Evolutionary conservation across 2,797 vertebrate species (phyloP).

Genomic region (Acrossocheilus wenchowensis): DNA sequence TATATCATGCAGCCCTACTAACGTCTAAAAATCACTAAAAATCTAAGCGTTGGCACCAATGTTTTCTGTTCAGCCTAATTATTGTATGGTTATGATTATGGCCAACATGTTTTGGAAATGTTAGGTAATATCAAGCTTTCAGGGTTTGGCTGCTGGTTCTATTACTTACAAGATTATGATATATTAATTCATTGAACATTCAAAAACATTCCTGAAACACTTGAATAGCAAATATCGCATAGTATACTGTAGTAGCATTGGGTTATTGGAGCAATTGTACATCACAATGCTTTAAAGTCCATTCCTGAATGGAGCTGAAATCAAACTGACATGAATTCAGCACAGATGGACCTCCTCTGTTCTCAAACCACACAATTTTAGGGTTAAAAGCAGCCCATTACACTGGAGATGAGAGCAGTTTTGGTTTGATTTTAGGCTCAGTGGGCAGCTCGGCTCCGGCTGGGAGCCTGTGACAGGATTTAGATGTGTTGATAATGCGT

Average conservation of each 20-base stretch:
- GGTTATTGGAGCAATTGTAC: neutral
- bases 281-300: neutral
- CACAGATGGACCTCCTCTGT: neutral
- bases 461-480: slow-evolving; percentile 41
- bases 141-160: neutral
- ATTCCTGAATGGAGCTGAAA: neutral
- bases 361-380: slow-evolving; percentile 27
- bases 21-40: neutral
- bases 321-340: neutral
- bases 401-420: slow-evolving; percentile 30
- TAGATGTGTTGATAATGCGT: slow-evolving; percentile 44
- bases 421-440: slow-evolving; percentile 33
- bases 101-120: neutral
- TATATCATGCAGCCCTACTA: neutral
- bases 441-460: slow-evolving; percentile 18
- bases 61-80: neutral
- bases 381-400: slow-evolving; percentile 30
- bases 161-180: neutral
- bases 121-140: neutral
- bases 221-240: neutral
- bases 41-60: neutral
- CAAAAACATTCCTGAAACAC: too few relatives aligned
- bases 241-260: neutral
- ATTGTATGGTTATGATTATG: neutral
- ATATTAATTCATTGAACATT: neutral